Percentiles rank a stretch among this genome's conserved stretches.
phyloP scores from a whole-genome alignment of 2,113 vertebrate species.

The Bos javanicus region DNA sequence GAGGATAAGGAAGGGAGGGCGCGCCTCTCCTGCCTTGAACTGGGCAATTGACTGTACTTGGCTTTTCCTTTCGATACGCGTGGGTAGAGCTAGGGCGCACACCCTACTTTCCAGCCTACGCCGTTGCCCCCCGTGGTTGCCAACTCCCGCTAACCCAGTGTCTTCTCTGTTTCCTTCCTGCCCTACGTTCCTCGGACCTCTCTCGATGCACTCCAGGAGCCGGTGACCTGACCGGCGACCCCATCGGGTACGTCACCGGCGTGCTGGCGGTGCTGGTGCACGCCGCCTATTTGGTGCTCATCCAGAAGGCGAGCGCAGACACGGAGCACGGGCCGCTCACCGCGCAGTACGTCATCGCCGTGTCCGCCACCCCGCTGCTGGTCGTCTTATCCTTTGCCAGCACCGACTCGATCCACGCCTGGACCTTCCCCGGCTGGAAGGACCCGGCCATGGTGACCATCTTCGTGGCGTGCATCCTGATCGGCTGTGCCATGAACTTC shows the following conservation, averaged over 20 bases:
- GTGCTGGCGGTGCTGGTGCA: constrained; percentile 95
- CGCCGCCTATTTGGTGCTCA: constrained; percentile 95
- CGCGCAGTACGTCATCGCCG: constrained; percentile 94
- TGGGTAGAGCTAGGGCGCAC: not conserved
- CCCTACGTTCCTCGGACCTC: not conserved
- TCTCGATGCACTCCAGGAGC: constrained; percentile 84
- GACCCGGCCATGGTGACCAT: constrained; percentile 89
- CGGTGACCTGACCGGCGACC: constrained; percentile 94
- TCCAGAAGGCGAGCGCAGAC: constrained; percentile 94
- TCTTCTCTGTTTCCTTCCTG: constrained; percentile 41
- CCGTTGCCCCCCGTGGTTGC: not conserved
- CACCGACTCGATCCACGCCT: constrained; percentile 92
- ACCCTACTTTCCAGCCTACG: not conserved
- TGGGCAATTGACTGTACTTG: not conserved
- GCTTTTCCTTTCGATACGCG: not conserved
- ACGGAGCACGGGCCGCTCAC: constrained; percentile 94
- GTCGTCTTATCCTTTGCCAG: constrained; percentile 91
- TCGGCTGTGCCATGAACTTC: constrained; percentile 99
- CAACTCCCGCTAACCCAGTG: not conserved
- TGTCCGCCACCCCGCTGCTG: constrained; percentile 93
- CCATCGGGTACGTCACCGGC: constrained; percentile 93
- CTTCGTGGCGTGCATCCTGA: constrained; percentile 89
- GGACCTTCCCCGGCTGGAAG: constrained; percentile 93
- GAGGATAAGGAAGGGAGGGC: not conserved
- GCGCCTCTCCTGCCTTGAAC: not conserved